Evolutionary conservation across 2,888 invertebrate species (phyloP).

Genomic region (Allolobophora icterica): DNA sequence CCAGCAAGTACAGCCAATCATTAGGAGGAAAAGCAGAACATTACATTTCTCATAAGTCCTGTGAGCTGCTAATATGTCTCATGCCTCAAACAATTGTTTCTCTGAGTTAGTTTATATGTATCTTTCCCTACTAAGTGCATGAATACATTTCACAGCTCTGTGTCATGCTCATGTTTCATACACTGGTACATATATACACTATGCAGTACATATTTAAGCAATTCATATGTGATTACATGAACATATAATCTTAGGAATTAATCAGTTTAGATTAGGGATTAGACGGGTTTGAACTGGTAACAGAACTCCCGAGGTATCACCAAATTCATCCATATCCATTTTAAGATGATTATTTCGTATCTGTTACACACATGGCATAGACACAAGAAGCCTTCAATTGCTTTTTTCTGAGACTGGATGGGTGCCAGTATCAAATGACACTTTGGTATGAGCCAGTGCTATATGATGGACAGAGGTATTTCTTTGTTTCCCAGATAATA

Average conservation of each 20-base stretch:
- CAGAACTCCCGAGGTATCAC: not conserved
- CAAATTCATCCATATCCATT: not conserved
- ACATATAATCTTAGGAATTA: not conserved
- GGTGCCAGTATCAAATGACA: slow-evolving; percentile 11
- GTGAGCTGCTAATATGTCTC: not conserved
- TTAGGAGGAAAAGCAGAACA: too few relatives aligned
- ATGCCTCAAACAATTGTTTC: not conserved
- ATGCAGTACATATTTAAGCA: not conserved
- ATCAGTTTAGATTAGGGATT: not conserved
- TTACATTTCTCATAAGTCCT: too few relatives aligned
- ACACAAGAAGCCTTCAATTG: not conserved
- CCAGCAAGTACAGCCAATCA: too few relatives aligned
- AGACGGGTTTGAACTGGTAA: not conserved
- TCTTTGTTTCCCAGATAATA: not conserved
- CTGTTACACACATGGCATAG: not conserved
- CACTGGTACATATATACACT: not conserved
- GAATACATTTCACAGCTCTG: not conserved
- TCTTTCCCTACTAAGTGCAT: not conserved
- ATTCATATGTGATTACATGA: not conserved
- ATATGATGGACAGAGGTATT: not conserved
- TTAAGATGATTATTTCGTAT: not conserved
- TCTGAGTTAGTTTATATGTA: not conserved
- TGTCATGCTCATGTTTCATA: not conserved
- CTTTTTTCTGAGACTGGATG: not conserved
- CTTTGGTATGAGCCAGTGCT: not conserved